Percentiles rank a stretch among this genome's conserved stretches.
Conservation (phyloP, 2,888 invertebrate species). For the Synanthedon andrenaeformis region DNA sequence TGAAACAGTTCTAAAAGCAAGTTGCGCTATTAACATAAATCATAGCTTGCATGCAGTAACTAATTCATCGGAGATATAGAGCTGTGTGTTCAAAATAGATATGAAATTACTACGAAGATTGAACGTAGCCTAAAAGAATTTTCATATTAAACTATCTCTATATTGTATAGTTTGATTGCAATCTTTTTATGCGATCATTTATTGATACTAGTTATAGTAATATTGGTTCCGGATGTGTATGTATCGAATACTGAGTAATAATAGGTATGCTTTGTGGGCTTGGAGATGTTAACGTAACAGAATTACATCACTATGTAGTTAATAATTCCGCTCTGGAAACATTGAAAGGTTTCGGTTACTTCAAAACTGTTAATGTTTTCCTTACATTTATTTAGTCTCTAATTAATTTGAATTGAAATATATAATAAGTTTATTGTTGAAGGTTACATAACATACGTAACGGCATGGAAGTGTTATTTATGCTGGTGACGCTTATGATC, state of each 20-base stretch:
- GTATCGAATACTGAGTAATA: too few species aligned
- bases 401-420: too few species aligned
- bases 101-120: conserved; percentile 23
- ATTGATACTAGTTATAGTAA: neutral
- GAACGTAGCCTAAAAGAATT: conserved; percentile 12
- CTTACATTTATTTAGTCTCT: too few species aligned
- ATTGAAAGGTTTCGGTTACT: too few species aligned
- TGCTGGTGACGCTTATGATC: conserved; percentile 13
- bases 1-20: conserved; percentile 32
- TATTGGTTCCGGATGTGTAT: too few species aligned
- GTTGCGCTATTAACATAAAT: conserved; percentile 24
- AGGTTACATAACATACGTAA: neutral
- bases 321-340: too few species aligned
- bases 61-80: conserved; percentile 28
- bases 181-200: neutral
- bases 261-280: too few species aligned
- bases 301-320: too few species aligned
- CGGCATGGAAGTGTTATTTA: conserved; percentile 9
- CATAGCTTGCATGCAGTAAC: conserved; percentile 17
- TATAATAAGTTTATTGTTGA: too few species aligned
- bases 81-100: conserved; percentile 24
- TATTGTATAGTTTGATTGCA: neutral
- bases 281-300: too few species aligned
- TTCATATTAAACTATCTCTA: conserved; percentile 5
- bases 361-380: too few species aligned